These are phyloP conservation scores for Erythrocercus mccallii DNA, from an alignment of 2,113 vertebrate genomes.

Conservation along the genomic window DNA sequence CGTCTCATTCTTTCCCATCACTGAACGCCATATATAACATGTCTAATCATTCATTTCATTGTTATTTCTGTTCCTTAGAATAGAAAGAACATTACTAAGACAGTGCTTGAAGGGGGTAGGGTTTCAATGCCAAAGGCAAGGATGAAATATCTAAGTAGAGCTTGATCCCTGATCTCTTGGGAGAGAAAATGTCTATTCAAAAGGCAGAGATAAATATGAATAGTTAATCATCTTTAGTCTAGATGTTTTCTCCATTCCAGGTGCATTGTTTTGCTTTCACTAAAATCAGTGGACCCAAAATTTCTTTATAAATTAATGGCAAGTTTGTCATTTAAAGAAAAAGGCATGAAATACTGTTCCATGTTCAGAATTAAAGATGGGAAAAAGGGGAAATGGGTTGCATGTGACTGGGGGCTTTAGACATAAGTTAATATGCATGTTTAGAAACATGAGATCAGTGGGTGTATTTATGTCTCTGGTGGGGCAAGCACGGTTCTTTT, in stretches of 20 bases:
- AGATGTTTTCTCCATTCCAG: not conserved
- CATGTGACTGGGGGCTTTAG: not conserved
- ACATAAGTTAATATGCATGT: not conserved
- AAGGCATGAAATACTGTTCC: not conserved
- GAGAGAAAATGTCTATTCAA: slow-evolving; percentile 4
- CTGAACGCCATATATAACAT: not conserved
- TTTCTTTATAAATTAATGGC: not conserved
- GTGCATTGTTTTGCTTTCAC: not conserved
- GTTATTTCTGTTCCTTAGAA: not conserved
- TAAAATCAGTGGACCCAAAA: not conserved
- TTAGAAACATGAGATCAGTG: not conserved
- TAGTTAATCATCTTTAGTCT: slow-evolving; percentile 4
- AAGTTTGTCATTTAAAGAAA: not conserved
- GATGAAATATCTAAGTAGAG: slow-evolving; percentile 13
- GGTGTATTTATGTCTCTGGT: not conserved
- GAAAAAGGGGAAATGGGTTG: not conserved
- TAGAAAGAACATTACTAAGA: not conserved
- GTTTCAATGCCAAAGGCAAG: not conserved
- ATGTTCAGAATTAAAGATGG: not conserved
- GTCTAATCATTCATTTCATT: not conserved
- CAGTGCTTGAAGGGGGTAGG: not conserved
- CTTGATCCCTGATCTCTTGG: slow-evolving; percentile 26
- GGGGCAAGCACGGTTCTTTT: not conserved
- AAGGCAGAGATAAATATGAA: slow-evolving; percentile 17
- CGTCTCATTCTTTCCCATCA: not conserved